phyloP scores from a whole-genome alignment of 1,140 invertebrate species.

The Drosophila micromelanica region DNA sequence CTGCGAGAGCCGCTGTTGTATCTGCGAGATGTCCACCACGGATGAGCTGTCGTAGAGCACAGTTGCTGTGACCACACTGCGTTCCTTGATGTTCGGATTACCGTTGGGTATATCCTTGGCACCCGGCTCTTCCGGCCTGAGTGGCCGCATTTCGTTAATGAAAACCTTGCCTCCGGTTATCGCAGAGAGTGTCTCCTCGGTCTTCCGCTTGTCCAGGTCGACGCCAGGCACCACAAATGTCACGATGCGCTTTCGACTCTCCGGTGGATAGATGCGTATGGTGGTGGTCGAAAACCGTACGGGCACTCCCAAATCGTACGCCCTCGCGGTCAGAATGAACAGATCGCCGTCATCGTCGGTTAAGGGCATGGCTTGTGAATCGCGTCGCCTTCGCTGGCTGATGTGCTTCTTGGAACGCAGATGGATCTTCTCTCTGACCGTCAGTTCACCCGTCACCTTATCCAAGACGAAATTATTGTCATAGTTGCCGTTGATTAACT shows the following conservation, averaged over 20 bases:
- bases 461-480: slow-evolving; percentile 92
- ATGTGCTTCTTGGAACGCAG: slow-evolving; percentile 80
- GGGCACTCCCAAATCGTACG: slow-evolving; percentile 92
- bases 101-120: slow-evolving; percentile 63
- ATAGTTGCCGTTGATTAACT: slow-evolving; percentile 92
- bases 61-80: slow-evolving; percentile 91
- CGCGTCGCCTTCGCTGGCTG: slow-evolving; percentile 73
- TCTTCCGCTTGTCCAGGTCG: slow-evolving; percentile 89
- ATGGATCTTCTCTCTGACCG: slow-evolving; percentile 68
- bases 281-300: slow-evolving; percentile 88
- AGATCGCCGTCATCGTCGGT: slow-evolving; percentile 85
- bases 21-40: slow-evolving; percentile 88
- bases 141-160: slow-evolving; percentile 90
- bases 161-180: slow-evolving; percentile 91
- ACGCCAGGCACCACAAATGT: slow-evolving; percentile 91
- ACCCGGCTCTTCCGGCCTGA: slow-evolving; percentile 84
- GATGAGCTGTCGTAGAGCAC: slow-evolving; percentile 89
- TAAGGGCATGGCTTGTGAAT: slow-evolving; percentile 6
- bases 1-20: slow-evolving; percentile 87
- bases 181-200: slow-evolving; percentile 89
- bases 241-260: slow-evolving; percentile 89
- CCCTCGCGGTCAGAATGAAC: slow-evolving; percentile 88
- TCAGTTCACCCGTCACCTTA: slow-evolving; percentile 89
- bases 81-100: slow-evolving; percentile 80
- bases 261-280: slow-evolving; percentile 89